Percentiles rank a stretch among this genome's conserved stretches.
Conservation (phyloP, 2,797 vertebrate genomes). For the Kryptopterus vitreolus region DNA sequence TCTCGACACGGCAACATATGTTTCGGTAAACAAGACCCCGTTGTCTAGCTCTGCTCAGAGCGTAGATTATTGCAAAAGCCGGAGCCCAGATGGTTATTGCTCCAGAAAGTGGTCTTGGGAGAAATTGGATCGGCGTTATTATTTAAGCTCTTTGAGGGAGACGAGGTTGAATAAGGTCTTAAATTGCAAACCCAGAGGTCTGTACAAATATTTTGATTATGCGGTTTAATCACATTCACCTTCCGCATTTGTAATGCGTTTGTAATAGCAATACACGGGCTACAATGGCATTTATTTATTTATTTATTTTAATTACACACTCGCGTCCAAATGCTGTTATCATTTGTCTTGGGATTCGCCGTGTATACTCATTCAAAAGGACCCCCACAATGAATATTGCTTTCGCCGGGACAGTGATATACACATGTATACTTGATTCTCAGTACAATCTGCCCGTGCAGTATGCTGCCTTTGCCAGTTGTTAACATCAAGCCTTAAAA, state of each 20-base stretch:
- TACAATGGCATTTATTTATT: neutral
- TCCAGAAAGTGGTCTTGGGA: conserved; percentile 47
- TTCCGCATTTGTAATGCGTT: neutral
- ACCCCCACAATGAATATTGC: neutral
- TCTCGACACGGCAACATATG: conserved; percentile 69
- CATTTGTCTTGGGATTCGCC: neutral
- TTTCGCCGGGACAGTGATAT: neutral
- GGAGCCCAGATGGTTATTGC: conserved; percentile 47
- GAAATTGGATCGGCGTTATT: conserved; percentile 43
- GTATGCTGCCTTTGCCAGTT: neutral
- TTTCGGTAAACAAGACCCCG: conserved; percentile 65
- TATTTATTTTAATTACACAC: neutral
- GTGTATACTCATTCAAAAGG: neutral
- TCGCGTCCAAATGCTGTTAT: neutral
- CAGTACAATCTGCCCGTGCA: neutral
- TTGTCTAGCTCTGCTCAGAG: conserved; percentile 33
- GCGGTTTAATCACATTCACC: neutral
- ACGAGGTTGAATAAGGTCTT: conserved; percentile 40
- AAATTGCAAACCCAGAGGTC: conserved; percentile 12
- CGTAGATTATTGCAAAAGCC: conserved; percentile 38
- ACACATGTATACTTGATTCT: neutral
- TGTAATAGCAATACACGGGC: neutral
- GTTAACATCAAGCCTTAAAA: neutral
- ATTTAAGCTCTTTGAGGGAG: conserved; percentile 35
- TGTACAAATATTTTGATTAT: neutral